Base-by-base conservation (phyloP, 2,113 vertebrate species). In the Mesoclemmys tuberculata region DNA sequence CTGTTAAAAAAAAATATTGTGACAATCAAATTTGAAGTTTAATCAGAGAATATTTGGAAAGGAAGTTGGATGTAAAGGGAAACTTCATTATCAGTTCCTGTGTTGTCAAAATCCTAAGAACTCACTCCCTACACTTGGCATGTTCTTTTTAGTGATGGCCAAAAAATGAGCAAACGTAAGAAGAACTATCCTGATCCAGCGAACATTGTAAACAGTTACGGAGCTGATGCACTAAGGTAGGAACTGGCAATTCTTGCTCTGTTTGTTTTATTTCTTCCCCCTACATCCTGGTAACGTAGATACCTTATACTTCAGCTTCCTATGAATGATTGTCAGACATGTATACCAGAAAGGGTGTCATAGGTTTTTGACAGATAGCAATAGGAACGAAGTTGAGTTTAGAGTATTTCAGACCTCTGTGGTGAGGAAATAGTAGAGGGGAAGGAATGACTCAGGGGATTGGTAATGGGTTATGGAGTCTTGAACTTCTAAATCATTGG, bases 161-260 rank as follows among this genome's bases (percentile, higher is more conserved):
- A 99, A 95, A 99, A 99, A 98, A 99, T 99, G 99, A 99, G 99
- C 97, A 99, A 99, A 96, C 99, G 99, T 55, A 99, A 99, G 98
- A 99, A 99, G 98, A 99, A 99, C 97, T 99, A 99, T 71, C 99
- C 99, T 0, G 99, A 99, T 93, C 99, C 99, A 0, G 95, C 97
- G 87, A 90, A 97, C 13, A 95, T 99, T 87, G 99, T 99, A 93
- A 97, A 99, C 87, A 98, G 80, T 94, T 99, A 99, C 0, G 99
- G 99, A 75, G 99, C 99, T 2, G 99, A 99, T 95, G 99, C 99
- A 26, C 98, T 99, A 94, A 99, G 99, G 99, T 99, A 94, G 21
- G 93, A 49, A 92, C 86, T 41, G 78, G 24, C 18, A 64, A 14
- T 19, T 12, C 35, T 75, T 7, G 46, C 46, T 54, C 35, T 71